Evolutionary conservation across 2,797 vertebrate genomes (phyloP).

Genomic region (Botia kubotai): DNA sequence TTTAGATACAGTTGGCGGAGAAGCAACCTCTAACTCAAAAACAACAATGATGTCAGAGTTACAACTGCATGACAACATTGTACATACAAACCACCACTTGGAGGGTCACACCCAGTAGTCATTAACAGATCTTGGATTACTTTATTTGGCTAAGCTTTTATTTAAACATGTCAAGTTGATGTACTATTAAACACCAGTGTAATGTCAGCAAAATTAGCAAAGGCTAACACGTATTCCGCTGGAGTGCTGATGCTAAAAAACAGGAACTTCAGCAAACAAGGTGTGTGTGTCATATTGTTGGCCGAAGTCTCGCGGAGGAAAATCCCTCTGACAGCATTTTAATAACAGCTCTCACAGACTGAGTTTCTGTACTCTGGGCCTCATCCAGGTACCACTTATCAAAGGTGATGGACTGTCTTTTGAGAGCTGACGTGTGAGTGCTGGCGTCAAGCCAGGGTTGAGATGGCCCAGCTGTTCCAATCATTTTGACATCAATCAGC

Average conservation of each 20-base stretch:
- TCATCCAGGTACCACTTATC: conserved; percentile 55
- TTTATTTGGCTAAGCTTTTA: not conserved
- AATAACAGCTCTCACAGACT: conserved; percentile 53
- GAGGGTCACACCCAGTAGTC: conserved; percentile 22
- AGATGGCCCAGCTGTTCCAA: conserved; percentile 46
- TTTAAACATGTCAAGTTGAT: conserved; percentile 19
- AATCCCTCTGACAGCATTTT: conserved; percentile 59
- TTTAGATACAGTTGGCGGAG: not conserved
- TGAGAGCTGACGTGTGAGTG: conserved; percentile 41
- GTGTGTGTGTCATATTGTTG: conserved; percentile 41
- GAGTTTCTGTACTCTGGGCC: conserved; percentile 29
- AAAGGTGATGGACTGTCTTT: conserved; percentile 37
- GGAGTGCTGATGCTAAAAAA: not conserved
- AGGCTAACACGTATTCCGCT: not conserved
- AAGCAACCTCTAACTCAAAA: not conserved
- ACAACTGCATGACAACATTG: conserved; percentile 36
- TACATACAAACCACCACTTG: conserved; percentile 10
- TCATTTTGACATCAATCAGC: conserved; percentile 45
- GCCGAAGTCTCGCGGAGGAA: conserved; percentile 36
- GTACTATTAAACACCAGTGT: not conserved
- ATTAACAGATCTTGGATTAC: not conserved
- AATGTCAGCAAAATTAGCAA: conserved; percentile 11
- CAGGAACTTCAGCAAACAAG: conserved; percentile 23
- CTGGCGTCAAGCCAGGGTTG: conserved; percentile 46
- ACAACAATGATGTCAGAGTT: conserved; percentile 9